Percentiles rank a stretch among this genome's conserved stretches.
Conservation (phyloP, 2,797 vertebrate genomes). For the Mormyrops attenuatus region DNA sequence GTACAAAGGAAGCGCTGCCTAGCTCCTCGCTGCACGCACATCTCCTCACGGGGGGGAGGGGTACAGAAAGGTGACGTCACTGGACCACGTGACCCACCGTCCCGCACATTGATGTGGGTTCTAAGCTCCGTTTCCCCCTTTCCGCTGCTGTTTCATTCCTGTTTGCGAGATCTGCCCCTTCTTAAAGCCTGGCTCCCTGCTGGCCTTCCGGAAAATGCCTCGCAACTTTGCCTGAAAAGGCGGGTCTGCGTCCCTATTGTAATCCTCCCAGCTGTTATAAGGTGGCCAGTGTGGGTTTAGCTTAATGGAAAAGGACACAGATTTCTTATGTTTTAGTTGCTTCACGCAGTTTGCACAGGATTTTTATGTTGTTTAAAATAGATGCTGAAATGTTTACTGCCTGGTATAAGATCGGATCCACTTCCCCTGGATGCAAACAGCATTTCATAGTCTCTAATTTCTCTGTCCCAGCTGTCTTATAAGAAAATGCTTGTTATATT, state of each 20-base stretch:
- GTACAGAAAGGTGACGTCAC: neutral
- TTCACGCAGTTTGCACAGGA: neutral
- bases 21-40: neutral
- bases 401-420: neutral
- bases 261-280: neutral
- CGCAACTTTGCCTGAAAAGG: neutral
- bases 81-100: neutral
- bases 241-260: neutral
- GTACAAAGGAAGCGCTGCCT: neutral
- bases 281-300: neutral
- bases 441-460: neutral
- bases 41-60: neutral
- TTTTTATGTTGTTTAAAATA: neutral
- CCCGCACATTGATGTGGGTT: neutral
- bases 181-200: neutral
- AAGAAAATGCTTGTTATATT: neutral
- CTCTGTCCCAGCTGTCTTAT: neutral
- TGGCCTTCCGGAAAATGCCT: neutral
- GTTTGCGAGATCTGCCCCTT: neutral
- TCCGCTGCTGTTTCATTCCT: neutral
- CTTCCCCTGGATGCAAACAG: neutral
- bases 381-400: neutral
- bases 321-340: neutral
- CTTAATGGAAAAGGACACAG: neutral
- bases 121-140: neutral